A percentile compares a stretch with the other conserved stretches of the same genome.
Evolutionary conservation across 2,797 vertebrate species (phyloP).

Genomic region (Onychomys arenicola): DNA sequence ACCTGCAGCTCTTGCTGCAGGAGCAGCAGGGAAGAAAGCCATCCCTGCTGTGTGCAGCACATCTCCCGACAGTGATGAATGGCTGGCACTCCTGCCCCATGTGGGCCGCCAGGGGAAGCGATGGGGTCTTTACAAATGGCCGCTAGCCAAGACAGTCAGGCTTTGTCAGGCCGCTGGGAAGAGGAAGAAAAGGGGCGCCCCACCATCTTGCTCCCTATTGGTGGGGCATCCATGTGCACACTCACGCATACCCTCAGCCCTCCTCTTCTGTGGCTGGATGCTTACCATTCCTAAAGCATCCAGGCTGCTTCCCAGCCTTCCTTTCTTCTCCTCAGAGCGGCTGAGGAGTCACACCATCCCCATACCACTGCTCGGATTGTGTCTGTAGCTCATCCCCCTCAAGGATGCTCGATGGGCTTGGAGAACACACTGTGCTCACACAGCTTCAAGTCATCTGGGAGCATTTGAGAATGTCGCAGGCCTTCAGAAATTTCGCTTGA

Average conservation of each 20-base stretch:
- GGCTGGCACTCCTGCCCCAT: conserved; percentile 22
- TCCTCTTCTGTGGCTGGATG: not conserved
- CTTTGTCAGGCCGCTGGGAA: conserved; percentile 46
- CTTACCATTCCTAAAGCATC: not conserved
- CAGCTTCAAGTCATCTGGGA: not conserved
- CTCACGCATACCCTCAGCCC: not conserved
- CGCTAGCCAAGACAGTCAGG: conserved; percentile 60
- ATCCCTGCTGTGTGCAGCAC: conserved; percentile 82
- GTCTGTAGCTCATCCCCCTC: rapidly evolving
- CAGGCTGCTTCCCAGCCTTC: not conserved
- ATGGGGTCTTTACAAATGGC: conserved; percentile 74
- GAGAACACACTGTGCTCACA: rapidly evolving
- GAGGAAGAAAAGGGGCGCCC: conserved; percentile 43
- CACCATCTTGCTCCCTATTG: not conserved
- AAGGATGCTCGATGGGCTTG: not conserved
- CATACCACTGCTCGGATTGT: rapidly evolving
- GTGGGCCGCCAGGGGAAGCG: conserved; percentile 67
- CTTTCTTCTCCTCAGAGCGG: not conserved
- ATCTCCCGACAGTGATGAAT: conserved; percentile 86
- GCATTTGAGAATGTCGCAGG: not conserved
- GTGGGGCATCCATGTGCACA: rapidly evolving
- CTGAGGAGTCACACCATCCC: not conserved
- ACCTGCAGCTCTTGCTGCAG: conserved; percentile 82
- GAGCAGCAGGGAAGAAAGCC: conserved; percentile 82
- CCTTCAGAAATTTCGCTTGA: not conserved